Evolutionary conservation across 2,888 invertebrate genomes (phyloP).

Genomic region (Troglohyphantes excavatus): DNA sequence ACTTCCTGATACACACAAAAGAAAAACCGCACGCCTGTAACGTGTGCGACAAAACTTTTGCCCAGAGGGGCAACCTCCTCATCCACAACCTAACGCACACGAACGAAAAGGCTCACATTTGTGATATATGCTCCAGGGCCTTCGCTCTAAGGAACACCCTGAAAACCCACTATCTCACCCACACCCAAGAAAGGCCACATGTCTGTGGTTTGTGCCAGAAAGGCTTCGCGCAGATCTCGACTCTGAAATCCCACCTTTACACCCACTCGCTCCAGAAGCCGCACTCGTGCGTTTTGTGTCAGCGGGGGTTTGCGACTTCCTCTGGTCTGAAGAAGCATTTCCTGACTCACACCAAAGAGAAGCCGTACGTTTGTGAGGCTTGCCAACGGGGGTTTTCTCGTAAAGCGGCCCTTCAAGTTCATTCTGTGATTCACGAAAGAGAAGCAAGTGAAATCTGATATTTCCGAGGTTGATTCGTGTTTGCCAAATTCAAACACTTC

Average conservation of each 20-base stretch:
- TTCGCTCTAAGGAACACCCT: slow-evolving; percentile 3
- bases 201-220: slow-evolving; percentile 5
- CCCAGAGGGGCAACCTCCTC: neutral
- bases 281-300: too few relatives aligned
- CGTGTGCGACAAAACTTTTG: neutral
- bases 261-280: neutral
- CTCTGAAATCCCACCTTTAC: neutral
- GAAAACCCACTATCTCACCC: neutral
- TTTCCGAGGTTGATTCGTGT: too few relatives aligned
- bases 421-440: too few relatives aligned
- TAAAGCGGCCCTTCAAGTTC: too few relatives aligned
- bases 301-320: too few relatives aligned
- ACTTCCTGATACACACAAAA: slow-evolving; percentile 14
- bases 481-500: too few relatives aligned
- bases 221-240: slow-evolving; percentile 5
- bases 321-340: too few relatives aligned
- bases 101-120: neutral
- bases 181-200: slow-evolving; percentile 21
- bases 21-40: neutral
- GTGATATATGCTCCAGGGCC: neutral
- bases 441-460: too few relatives aligned
- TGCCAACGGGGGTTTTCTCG: too few relatives aligned
- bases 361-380: too few relatives aligned
- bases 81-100: neutral
- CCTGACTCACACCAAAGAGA: too few relatives aligned